Conservation (phyloP, 1,140 invertebrate species). For the Leptinotarsa lineolata region DNA sequence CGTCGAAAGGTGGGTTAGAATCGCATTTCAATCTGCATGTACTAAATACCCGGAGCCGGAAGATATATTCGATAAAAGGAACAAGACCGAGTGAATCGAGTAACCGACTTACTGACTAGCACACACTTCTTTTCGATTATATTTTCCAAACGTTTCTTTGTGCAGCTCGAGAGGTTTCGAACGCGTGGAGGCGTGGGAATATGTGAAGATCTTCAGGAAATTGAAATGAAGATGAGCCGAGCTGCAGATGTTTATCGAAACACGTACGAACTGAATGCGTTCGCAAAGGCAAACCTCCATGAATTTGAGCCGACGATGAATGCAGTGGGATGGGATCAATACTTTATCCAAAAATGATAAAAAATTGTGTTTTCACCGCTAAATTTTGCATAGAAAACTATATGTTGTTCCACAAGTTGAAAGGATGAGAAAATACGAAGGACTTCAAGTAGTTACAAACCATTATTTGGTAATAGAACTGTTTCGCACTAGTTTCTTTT, state of each 20-base stretch:
- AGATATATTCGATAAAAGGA: constrained; percentile 20
- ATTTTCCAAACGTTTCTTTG: constrained; percentile 27
- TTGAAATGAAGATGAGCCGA: background rate
- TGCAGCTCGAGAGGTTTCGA: constrained; percentile 10
- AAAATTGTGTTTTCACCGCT: no score
- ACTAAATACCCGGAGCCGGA: constrained; percentile 12
- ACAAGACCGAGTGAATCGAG: constrained; percentile 19
- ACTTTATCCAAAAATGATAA: no score
- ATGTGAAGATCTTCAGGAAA: constrained; percentile 3
- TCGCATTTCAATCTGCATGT: constrained; percentile 25
- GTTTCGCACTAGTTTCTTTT: no score
- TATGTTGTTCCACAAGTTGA: no score
- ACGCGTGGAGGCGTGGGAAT: constrained; percentile 1
- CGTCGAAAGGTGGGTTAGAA: constrained; percentile 14
- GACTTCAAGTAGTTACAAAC: no score
- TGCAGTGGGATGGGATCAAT: no score
- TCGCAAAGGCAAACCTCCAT: background rate
- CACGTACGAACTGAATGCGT: background rate
- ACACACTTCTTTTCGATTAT: constrained; percentile 12
- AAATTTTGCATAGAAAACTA: no score
- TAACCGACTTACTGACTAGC: constrained; percentile 21
- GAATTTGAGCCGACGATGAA: no score
- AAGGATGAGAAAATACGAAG: no score
- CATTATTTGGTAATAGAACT: no score
- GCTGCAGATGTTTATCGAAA: background rate